Conservation (phyloP, 2,113 vertebrate genomes). For the Casuarius casuarius region DNA sequence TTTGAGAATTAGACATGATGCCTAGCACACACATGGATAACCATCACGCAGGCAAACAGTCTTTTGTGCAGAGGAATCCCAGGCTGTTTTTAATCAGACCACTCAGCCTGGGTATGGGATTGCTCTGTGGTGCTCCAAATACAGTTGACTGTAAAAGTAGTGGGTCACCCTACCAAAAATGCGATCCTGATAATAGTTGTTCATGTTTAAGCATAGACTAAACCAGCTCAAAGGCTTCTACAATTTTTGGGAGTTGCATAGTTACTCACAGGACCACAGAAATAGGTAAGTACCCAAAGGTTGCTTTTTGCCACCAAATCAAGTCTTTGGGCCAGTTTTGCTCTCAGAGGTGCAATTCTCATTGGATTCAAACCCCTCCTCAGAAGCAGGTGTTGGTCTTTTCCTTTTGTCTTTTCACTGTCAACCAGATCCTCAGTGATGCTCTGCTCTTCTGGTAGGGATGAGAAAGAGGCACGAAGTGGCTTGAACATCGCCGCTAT, state of each 20-base stretch:
- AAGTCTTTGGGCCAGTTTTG: background rate
- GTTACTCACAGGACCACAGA: background rate
- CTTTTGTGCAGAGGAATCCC: background rate
- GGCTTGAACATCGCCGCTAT: background rate
- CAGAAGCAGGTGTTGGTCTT: background rate
- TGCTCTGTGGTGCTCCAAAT: rapidly evolving
- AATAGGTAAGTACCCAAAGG: background rate
- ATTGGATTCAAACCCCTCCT: background rate
- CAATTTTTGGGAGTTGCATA: background rate
- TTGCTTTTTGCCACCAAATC: background rate
- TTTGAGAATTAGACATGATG: background rate
- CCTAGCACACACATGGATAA: background rate
- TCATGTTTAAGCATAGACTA: background rate
- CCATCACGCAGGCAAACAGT: background rate
- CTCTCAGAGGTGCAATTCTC: background rate
- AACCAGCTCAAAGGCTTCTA: background rate
- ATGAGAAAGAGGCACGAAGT: background rate
- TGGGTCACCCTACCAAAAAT: background rate
- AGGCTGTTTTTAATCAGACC: background rate
- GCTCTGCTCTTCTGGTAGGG: background rate
- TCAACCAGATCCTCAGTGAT: background rate
- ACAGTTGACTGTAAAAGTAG: background rate
- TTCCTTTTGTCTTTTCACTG: background rate
- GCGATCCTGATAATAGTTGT: background rate
- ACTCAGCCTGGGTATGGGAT: background rate